Percentiles rank a stretch among this genome's conserved stretches.
Evolutionary conservation across 2,888 invertebrate genomes (phyloP).

Genomic region (Vanessa cardui): DNA sequence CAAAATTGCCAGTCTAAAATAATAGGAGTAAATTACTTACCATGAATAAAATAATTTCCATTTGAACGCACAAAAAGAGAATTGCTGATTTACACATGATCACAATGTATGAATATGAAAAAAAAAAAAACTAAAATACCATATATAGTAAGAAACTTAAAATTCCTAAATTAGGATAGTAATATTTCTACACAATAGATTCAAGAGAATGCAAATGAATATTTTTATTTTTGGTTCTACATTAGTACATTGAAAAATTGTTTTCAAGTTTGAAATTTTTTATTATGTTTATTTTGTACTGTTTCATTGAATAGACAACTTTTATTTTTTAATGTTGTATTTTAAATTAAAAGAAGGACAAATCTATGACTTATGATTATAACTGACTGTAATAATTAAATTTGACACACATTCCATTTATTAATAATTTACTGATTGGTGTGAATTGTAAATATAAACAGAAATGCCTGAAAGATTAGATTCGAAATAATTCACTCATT

Average conservation of each 20-base stretch:
- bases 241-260: not conserved
- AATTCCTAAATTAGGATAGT: slow-evolving; percentile 2
- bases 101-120: not conserved
- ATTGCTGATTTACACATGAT: not conserved
- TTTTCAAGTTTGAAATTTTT: not conserved
- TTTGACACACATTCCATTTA: slow-evolving; percentile 2
- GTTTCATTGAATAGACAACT: too few species aligned
- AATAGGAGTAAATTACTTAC: not conserved
- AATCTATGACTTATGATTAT: not conserved
- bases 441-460: not conserved
- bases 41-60: slow-evolving; percentile 3
- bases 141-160: not conserved
- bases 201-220: not conserved
- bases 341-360: not conserved
- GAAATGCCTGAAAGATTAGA: not conserved
- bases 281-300: not conserved
- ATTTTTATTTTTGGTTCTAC: not conserved
- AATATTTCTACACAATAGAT: slow-evolving; percentile 5
- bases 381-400: not conserved
- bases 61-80: slow-evolving; percentile 22
- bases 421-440: slow-evolving; percentile 1
- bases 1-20: slow-evolving; percentile 5
- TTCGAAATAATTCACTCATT: not conserved
- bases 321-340: too few species aligned
- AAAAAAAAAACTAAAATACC: not conserved